These are phyloP conservation scores for Dipus sagitta DNA, from an alignment of 2,797 vertebrate genomes.

Conservation along the genomic window DNA sequence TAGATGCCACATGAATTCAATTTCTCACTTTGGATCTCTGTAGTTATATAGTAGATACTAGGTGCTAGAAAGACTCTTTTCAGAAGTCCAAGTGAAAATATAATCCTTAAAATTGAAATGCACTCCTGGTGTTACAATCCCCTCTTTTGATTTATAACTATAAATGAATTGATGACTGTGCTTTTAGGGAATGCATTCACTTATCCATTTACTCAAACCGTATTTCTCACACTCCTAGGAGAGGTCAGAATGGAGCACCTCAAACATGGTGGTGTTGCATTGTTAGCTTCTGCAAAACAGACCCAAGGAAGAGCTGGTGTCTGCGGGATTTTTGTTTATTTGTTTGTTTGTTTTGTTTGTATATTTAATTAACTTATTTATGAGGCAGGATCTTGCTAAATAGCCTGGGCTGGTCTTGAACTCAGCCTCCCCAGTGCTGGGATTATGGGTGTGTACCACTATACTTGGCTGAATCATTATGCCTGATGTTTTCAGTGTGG, in stretches of 20 bases:
- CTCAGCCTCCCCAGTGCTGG: not conserved
- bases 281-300: not conserved
- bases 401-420: not conserved
- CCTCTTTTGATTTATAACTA: not conserved
- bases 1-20: not conserved
- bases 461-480: not conserved
- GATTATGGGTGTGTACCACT: not conserved
- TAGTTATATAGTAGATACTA: not conserved
- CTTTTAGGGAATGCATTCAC: not conserved
- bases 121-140: not conserved
- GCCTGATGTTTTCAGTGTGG: not conserved
- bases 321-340: not conserved
- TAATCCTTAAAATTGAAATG: not conserved
- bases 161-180: not conserved
- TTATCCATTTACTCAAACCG: not conserved
- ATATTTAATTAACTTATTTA: not conserved
- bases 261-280: fast-evolving
- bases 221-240: fast-evolving
- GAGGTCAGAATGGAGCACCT: not conserved
- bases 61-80: not conserved
- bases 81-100: not conserved
- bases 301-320: too few relatives aligned
- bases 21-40: not conserved
- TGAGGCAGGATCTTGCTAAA: not conserved
- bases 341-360: too few relatives aligned